Evolutionary conservation across 2,797 vertebrate genomes (phyloP).

Genomic region (Sebastes cheni): DNA sequence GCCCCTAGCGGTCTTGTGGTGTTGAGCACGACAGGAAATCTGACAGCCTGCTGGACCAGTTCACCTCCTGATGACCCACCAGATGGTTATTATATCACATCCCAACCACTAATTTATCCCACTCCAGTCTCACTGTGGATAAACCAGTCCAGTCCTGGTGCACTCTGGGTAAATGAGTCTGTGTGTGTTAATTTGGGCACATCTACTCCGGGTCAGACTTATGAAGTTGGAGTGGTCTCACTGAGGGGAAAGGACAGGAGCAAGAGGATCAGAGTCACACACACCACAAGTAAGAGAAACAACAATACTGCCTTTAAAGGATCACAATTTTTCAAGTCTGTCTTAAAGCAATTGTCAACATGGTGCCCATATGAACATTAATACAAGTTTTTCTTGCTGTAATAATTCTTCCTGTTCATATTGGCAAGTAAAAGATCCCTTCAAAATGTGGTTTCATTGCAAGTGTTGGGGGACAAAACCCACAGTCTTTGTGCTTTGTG

Average conservation of each 20-base stretch:
- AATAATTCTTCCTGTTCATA: neutral
- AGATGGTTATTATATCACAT: slow-evolving; percentile 78
- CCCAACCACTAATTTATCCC: slow-evolving; percentile 48
- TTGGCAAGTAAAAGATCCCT: neutral
- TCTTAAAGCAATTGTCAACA: neutral
- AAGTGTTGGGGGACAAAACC: neutral
- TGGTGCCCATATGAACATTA: neutral
- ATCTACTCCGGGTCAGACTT: slow-evolving; percentile 84
- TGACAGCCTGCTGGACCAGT: slow-evolving; percentile 83
- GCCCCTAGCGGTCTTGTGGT: slow-evolving; percentile 76
- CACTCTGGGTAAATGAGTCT: slow-evolving; percentile 71
- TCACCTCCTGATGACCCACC: slow-evolving; percentile 52
- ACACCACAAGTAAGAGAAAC: slow-evolving; percentile 84
- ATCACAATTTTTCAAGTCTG: neutral
- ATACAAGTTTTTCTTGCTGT: neutral
- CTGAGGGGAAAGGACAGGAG: slow-evolving; percentile 83
- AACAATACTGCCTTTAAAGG: neutral
- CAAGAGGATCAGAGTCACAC: slow-evolving; percentile 70
- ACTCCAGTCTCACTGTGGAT: slow-evolving; percentile 63
- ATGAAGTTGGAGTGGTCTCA: slow-evolving; percentile 82
- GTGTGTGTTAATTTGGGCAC: slow-evolving; percentile 76
- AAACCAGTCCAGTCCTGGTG: slow-evolving; percentile 48
- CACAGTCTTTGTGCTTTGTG: neutral
- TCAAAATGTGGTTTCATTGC: neutral
- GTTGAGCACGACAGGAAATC: slow-evolving; percentile 68